Evolutionary conservation across 2,797 vertebrate species (phyloP), one percentile per base, ranked within the genome.

Genomic region (Miichthys miiuy): DNA sequence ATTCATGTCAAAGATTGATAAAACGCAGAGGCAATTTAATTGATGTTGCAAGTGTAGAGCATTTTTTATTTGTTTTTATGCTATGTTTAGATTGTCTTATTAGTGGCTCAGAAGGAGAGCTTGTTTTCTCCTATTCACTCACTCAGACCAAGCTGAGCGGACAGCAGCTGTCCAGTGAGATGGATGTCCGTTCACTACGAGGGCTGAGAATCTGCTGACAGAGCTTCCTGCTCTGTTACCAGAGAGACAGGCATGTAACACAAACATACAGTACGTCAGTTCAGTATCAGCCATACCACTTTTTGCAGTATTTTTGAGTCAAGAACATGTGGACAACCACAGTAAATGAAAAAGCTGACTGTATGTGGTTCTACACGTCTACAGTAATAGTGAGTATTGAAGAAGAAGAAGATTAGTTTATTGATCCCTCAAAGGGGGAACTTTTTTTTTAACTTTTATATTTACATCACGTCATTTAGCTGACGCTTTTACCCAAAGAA

Each of bases 111-210:
- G 48, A 62, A 47, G 2, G 6, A 65, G 44, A 80, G 75, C 34
- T 73, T 67, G 54, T 69, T 78, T 82, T 69, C 62, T 65, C 27
- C 16, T 25, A 47, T 74, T 77, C 68, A 65, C 69, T 81, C 79
- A 21, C n/a, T 80, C 77, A 68, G 62, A 69, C 68, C 52, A 34
- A 63, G 68, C 83, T 84, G 75, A 83, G 68, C 75, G 65, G 83
- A 86, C 68, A 81, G 77, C 80, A 81, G 86, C 87, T 85, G 86
- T 81, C 78, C 60, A 30, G 17, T 38, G 78, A 89, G 81, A 90
- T 82, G 74, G 87, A 92, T 87, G 64, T 86, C 55, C 79, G 68
- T 70, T 87, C 23, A 56, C 61, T 74, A 58, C 34, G 17, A 62
- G 67, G 72, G 52, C 61, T 75, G 64, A 77, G 55, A 87, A 85